Conservation (phyloP, 2,888 invertebrate genomes). For the Osedax frankpressi region DNA sequence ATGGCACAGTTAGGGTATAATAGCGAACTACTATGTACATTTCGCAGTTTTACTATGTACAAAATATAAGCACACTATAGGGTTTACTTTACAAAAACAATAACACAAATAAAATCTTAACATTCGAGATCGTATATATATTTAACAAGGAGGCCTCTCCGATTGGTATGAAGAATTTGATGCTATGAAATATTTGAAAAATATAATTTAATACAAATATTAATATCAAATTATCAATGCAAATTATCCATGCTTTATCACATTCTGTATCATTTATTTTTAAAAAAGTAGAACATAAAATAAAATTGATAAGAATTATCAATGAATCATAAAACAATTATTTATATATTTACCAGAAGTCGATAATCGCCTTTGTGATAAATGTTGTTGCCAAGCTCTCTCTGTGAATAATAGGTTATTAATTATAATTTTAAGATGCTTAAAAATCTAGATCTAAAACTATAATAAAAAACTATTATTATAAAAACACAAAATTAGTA, state of each 20-base stretch:
- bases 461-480: too few relatives aligned
- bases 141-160: not conserved
- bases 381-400: not conserved
- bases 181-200: not conserved
- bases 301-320: too few relatives aligned
- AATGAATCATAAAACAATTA: too few relatives aligned
- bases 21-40: not conserved
- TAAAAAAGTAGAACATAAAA: too few relatives aligned
- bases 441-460: too few relatives aligned
- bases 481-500: too few relatives aligned
- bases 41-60: not conserved
- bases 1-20: not conserved
- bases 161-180: not conserved
- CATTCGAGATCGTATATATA: not conserved
- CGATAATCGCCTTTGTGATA: not conserved
- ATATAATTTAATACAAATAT: not conserved
- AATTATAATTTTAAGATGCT: too few relatives aligned
- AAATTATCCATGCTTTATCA: too few relatives aligned
- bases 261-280: too few relatives aligned
- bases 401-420: too few relatives aligned
- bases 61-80: not conserved
- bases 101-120: not conserved
- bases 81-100: not conserved
- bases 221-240: not conserved
- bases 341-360: not conserved